phyloP scores from a whole-genome alignment of 2,797 vertebrate species.

The Lutjanus argentimaculatus region DNA sequence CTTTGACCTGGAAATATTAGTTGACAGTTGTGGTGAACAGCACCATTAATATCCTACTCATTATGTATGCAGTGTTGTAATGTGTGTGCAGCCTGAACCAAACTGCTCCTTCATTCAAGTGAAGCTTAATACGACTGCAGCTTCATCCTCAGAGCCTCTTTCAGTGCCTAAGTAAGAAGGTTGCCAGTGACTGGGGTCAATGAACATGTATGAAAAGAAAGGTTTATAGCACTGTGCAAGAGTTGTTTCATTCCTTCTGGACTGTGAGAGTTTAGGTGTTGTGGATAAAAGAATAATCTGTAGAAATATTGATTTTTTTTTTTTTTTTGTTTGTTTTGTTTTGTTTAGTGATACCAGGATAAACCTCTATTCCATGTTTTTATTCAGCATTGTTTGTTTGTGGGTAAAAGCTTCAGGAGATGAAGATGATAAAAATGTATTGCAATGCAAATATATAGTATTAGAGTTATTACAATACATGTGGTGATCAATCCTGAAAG shows the following conservation, averaged over 20 bases:
- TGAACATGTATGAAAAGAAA: background rate
- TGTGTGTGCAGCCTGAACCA: background rate
- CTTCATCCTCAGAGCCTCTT: conserved; percentile 18
- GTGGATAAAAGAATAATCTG: background rate
- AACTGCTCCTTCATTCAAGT: background rate
- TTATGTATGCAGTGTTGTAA: background rate
- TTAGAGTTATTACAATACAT: background rate
- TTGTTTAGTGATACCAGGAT: conserved; percentile 1
- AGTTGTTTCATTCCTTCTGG: background rate
- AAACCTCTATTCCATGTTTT: background rate
- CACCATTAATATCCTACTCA: background rate
- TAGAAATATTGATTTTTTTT: conserved; percentile 2
- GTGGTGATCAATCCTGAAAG: background rate
- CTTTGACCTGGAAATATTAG: background rate
- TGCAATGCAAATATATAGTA: conserved; percentile 7
- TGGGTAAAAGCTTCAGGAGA: background rate
- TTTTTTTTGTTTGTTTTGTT: background rate
- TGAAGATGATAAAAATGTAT: background rate
- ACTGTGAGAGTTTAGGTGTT: conserved; percentile 3
- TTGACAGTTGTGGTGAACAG: no score
- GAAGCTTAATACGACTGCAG: conserved; percentile 7
- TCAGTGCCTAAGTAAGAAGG: conserved; percentile 45
- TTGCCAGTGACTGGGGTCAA: background rate
- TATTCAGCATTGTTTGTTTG: background rate
- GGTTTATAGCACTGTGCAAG: background rate